phyloP scores from a whole-genome alignment of 2,888 invertebrate species.

The Prenolepis imparis region DNA sequence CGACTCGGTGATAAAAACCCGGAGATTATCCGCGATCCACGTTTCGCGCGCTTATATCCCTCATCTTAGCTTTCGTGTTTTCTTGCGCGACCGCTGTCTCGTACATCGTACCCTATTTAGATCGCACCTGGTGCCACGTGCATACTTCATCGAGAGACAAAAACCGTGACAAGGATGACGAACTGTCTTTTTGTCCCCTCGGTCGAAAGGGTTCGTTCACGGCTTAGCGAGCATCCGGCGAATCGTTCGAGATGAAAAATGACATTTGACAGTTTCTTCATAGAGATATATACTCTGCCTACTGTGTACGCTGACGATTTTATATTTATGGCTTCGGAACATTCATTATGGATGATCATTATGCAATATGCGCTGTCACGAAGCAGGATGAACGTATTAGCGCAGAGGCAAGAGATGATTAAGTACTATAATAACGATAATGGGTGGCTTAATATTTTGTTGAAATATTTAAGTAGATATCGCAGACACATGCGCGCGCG shows the following conservation, averaged over 20 bases:
- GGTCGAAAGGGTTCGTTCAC: not conserved
- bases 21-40: slow-evolving; percentile 23
- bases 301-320: slow-evolving; percentile 28
- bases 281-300: not conserved
- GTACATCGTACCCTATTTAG: not conserved
- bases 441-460: slow-evolving; percentile 39
- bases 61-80: slow-evolving; percentile 16
- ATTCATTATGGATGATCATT: slow-evolving; percentile 32
- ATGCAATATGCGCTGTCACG: slow-evolving; percentile 11
- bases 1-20: slow-evolving; percentile 8
- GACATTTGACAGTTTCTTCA: slow-evolving; percentile 4
- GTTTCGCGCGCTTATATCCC: not conserved
- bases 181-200: not conserved
- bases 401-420: slow-evolving; percentile 27
- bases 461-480: slow-evolving; percentile 41
- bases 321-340: slow-evolving; percentile 38
- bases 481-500: not conserved
- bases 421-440: slow-evolving; percentile 35
- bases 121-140: slow-evolving; percentile 30
- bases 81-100: not conserved
- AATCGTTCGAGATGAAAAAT: slow-evolving; percentile 23
- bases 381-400: slow-evolving; percentile 36
- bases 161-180: slow-evolving; percentile 9
- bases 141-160: slow-evolving; percentile 25
- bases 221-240: slow-evolving; percentile 4